These are phyloP conservation scores for Micromussa lordhowensis DNA, from an alignment of 92 coral and sea anemone genomes.

Conservation along the genomic window DNA sequence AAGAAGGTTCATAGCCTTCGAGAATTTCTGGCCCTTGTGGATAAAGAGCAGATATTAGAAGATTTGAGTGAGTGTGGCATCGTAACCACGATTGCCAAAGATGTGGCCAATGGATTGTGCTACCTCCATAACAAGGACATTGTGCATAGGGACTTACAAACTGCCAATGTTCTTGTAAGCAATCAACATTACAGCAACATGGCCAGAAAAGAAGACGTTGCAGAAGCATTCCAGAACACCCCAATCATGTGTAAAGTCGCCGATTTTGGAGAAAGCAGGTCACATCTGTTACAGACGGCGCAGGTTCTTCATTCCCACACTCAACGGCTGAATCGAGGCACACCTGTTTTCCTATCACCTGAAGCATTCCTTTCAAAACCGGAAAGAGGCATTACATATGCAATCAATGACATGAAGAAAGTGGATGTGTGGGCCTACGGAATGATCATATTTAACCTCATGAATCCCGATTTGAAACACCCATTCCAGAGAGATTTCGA, in stretches of 20 bases:
- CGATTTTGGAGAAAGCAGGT: conserved; percentile 22
- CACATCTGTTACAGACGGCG: conserved; percentile 3
- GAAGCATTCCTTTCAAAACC: conserved; percentile 18
- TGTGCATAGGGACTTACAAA: conserved; percentile 25
- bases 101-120: conserved; percentile 14
- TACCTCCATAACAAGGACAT: conserved; percentile 25
- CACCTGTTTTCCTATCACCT: conserved; percentile 32
- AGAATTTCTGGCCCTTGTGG: conserved; percentile 19
- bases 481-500: conserved; percentile 16
- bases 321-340: conserved; percentile 16
- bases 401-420: conserved; percentile 32
- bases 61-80: background rate
- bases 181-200: conserved; percentile 32
- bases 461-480: conserved; percentile 34
- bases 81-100: conserved; percentile 2
- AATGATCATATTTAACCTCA: conserved; percentile 37
- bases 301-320: conserved; percentile 12
- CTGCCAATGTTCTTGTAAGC: conserved; percentile 23
- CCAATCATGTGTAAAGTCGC: conserved; percentile 20
- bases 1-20: conserved; percentile 16
- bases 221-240: background rate
- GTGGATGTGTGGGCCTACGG: conserved; percentile 43
- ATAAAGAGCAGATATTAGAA: background rate
- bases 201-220: background rate
- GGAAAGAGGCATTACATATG: background rate